These are phyloP conservation scores for Orbicella faveolata DNA, from an alignment of 64 coral and sea anemone genomes.

Conservation along the genomic window DNA sequence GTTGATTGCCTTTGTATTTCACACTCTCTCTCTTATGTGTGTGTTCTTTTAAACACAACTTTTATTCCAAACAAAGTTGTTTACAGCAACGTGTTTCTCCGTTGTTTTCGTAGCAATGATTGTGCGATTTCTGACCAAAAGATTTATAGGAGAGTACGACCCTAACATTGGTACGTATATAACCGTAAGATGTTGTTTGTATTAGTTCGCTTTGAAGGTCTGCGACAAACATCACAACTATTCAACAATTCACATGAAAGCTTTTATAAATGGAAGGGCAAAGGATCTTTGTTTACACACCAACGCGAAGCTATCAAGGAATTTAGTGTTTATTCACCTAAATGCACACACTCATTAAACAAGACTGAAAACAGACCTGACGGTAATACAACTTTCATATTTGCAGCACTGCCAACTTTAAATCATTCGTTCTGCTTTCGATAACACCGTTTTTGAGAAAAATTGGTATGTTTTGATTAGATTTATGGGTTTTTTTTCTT, in stretches of 20 bases:
- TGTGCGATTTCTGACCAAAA: constrained; percentile 76
- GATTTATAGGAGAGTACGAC: constrained; percentile 81
- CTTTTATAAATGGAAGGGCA: not conserved
- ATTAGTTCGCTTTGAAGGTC: not conserved
- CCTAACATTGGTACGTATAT: constrained; percentile 59
- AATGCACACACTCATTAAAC: too few relatives aligned
- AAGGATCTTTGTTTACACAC: constrained; percentile 29
- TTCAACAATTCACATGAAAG: not conserved
- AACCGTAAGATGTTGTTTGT: not conserved
- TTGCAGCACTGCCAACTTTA: too few relatives aligned
- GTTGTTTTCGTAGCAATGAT: constrained; percentile 51
- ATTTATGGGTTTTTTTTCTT: too few relatives aligned
- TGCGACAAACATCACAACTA: not conserved
- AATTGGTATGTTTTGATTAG: too few relatives aligned
- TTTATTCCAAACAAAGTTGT: not conserved
- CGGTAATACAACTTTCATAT: too few relatives aligned
- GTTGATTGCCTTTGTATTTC: not conserved
- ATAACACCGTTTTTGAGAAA: too few relatives aligned
- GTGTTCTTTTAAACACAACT: not conserved
- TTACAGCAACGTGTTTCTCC: not conserved
- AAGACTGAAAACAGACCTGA: too few relatives aligned
- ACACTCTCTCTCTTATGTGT: not conserved
- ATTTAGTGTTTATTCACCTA: too few relatives aligned
- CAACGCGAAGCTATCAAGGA: not conserved
- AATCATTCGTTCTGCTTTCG: too few relatives aligned